Base-by-base conservation (phyloP, 2,888 invertebrate species). In the Serrognathus titanus region DNA sequence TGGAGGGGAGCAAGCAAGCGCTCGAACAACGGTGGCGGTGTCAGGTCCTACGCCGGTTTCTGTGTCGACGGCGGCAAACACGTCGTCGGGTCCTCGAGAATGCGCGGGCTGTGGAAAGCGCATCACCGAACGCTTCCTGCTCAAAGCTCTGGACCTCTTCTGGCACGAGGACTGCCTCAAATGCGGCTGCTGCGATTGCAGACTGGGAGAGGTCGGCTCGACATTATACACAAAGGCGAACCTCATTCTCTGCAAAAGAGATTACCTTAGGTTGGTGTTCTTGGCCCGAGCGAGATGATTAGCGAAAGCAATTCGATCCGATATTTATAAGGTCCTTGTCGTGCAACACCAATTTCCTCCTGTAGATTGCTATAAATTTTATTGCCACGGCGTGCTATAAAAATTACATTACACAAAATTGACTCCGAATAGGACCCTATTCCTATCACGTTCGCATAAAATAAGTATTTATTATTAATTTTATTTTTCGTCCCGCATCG, bases 161-260 rank as follows among this genome's bases (percentile, higher is more conserved):
- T 95, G 95, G 94, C 95, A 95, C 79, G 94, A 95, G 69, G 94
- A 94, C 79, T 94, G 94, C 71, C 83, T 95, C 63, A 94, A 94
- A 74, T 92, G 92, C 73, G 92, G 92, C 58, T 94, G 94, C 79
- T 95, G 95, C 74, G 92, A 94, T 78, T 94, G 94, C 76, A 83
- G 94, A 51, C 85, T 95, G n/a, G 94, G 94, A 1, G 94, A 95
- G 78, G 93, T 94, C 40, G 94, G 94, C 61, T 92, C 92, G 53
- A 92, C 93, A 63, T 82, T 94, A 50, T 95, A 92, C 79, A 91
- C 92, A 68, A 94, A 92, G 78, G 92, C 93, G 40, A 92, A 94
- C 78, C 87, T 94, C 63, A 90, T 94, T 76, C 85, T 94, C 56
- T 95, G 94, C 82, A 90, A 92, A 79, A 83, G 93, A 74, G 94